Evolutionary conservation across 2,113 vertebrate species (phyloP), one percentile per base, ranked within the genome.

Genomic region (Passer montanus): DNA sequence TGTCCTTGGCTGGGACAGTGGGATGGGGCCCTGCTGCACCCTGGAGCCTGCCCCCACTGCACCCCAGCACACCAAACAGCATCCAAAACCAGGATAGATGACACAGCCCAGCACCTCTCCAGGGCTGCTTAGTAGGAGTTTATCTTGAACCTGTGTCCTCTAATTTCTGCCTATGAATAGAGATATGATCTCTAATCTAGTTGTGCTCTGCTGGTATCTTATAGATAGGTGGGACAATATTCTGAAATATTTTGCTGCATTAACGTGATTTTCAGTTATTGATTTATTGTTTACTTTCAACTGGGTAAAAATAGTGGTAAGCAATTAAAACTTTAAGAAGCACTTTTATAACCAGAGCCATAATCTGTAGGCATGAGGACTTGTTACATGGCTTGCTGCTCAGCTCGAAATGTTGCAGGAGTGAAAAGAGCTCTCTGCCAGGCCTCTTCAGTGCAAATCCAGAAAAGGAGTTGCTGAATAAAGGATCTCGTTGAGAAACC

Each of bases 341-440:
- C 8, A 33, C 26, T 86, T 88, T 35, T 30, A 44, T 69, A 77
- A 52, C 22, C 31, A 80, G 68, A 91, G 44, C 28, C 4, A 1
- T 35, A 82, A 70, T n/a, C 28, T 75, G 26, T 75, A 33, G 35
- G n/a, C 55, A 15, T 0, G 2, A 50, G 11, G 18, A 73, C 31
- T 44, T 58, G 31, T 18, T 78, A 75, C 18, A 35, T 6, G 17
- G 60, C 17, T 91, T 70, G 30, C n/a, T 77, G 31, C 64, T 91
- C 0, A 0, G 28, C 44, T 82, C 0, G 0, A 69, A 81, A 81
- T 22, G 13, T 28, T 49, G 24, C 22, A 60, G 56, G 28, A 70
- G 14, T 23, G 44, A 67, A 79, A 83, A 59, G 53, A 79, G 23
- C 1, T 26, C 47, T 67, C 31, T 87, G 59, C 8, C 49, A 73